Conservation (phyloP, 1,140 invertebrate species). For the Sitodiplosis mosellana region DNA sequence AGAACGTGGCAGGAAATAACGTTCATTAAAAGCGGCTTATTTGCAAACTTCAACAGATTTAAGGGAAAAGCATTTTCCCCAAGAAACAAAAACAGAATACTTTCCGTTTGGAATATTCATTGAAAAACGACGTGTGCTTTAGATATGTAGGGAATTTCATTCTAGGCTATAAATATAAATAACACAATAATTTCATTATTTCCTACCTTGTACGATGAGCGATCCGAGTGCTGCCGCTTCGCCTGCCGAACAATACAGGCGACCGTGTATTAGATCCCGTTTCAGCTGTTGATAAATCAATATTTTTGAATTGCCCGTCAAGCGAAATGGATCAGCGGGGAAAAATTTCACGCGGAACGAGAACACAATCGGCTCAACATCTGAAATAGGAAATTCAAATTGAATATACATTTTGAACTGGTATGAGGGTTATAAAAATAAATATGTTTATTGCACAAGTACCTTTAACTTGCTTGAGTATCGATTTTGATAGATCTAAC, state of each 20-base stretch:
- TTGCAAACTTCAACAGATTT: too few species aligned
- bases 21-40: too few species aligned
- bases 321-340: conserved; percentile 65
- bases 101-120: background rate
- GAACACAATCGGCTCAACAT: conserved; percentile 70
- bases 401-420: background rate
- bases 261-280: conserved; percentile 82
- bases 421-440: background rate
- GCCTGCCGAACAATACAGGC: conserved; percentile 74
- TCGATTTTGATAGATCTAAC: conserved; percentile 84
- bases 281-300: conserved; percentile 75
- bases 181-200: too few species aligned
- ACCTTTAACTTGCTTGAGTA: conserved; percentile 92
- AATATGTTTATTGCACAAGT: conserved; percentile 16
- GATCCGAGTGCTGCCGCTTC: conserved; percentile 81
- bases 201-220: conserved; percentile 87
- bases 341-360: conserved; percentile 91
- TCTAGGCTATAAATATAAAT: too few species aligned
- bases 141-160: too few species aligned
- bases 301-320: conserved; percentile 19
- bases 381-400: conserved; percentile 29
- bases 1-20: too few species aligned
- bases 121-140: background rate
- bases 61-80: too few species aligned
- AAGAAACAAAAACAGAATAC: too few species aligned